A percentile compares a stretch with the other conserved stretches of the same genome.
These are phyloP conservation scores for Rana temporaria DNA, from an alignment of 2,113 vertebrate species.

Conservation along the genomic window DNA sequence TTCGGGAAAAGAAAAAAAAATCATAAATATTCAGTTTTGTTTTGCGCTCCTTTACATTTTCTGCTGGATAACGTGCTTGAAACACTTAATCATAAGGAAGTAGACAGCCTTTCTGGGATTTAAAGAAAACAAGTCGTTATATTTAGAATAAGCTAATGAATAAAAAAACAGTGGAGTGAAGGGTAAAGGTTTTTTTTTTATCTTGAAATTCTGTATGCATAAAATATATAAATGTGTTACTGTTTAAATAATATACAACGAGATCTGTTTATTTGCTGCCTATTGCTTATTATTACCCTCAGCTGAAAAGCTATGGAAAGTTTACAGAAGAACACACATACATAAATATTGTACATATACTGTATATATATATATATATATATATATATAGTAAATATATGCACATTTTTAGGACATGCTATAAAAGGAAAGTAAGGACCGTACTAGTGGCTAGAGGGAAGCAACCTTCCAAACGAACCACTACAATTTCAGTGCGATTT, in stretches of 20 bases:
- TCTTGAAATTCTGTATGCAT: background rate
- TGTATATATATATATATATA: no score
- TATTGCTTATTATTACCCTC: background rate
- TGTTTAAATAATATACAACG: background rate
- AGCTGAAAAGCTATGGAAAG: background rate
- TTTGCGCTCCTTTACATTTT: background rate
- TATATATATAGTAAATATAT: no score
- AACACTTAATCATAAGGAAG: background rate
- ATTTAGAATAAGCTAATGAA: conserved; percentile 1
- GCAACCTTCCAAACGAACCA: no score
- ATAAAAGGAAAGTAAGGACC: no score
- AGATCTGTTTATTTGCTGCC: background rate
- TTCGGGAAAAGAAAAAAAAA: conserved; percentile 17
- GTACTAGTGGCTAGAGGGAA: no score
- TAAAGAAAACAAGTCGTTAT: conserved; percentile 10
- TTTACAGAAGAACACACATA: background rate
- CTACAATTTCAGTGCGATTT: no score
- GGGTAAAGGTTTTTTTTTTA: background rate
- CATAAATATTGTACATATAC: no score
- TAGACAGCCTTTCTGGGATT: background rate
- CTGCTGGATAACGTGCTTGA: background rate
- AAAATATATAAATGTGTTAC: background rate
- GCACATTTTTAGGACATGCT: no score
- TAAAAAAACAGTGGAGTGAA: background rate
- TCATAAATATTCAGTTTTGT: conserved; percentile 11